A percentile compares a stretch with the other conserved stretches of the same genome.
Evolutionary conservation across 1,140 invertebrate genomes (phyloP).

Genomic region (Pseudomyrmex concolor): DNA sequence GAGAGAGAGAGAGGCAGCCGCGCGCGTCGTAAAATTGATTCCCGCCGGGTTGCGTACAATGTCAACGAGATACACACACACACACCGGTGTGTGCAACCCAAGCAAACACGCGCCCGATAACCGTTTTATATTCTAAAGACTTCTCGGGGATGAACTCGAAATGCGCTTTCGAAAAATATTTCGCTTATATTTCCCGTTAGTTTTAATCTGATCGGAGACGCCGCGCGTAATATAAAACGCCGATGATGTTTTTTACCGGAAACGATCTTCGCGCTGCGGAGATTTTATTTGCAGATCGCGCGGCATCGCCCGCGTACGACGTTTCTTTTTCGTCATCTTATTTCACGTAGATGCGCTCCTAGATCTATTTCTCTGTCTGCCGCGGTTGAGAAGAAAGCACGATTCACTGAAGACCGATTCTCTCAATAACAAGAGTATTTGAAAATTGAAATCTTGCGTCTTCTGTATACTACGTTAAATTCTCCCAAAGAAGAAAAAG

Average conservation of each 20-base stretch:
- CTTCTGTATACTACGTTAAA: neutral
- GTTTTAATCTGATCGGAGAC: neutral
- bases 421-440: neutral
- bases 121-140: conserved; percentile 11
- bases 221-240: neutral
- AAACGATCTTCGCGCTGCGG: neutral
- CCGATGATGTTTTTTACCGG: neutral
- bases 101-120: neutral
- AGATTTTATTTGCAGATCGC: conserved; percentile 49
- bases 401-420: conserved; percentile 20
- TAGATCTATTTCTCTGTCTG: neutral
- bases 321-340: conserved; percentile 24
- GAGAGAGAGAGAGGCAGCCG: too few species aligned
- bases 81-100: too few species aligned
- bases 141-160: neutral
- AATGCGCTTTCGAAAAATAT: neutral
- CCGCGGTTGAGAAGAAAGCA: neutral
- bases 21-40: conserved; percentile 43
- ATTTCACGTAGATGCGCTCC: conserved; percentile 2
- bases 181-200: neutral
- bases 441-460: conserved; percentile 15
- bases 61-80: conserved; percentile 1
- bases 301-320: neutral
- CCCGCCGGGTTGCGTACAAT: neutral
- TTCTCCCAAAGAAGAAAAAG: neutral